phyloP scores from a whole-genome alignment of 2,113 vertebrate genomes.

The Apaloderma vittatum region DNA sequence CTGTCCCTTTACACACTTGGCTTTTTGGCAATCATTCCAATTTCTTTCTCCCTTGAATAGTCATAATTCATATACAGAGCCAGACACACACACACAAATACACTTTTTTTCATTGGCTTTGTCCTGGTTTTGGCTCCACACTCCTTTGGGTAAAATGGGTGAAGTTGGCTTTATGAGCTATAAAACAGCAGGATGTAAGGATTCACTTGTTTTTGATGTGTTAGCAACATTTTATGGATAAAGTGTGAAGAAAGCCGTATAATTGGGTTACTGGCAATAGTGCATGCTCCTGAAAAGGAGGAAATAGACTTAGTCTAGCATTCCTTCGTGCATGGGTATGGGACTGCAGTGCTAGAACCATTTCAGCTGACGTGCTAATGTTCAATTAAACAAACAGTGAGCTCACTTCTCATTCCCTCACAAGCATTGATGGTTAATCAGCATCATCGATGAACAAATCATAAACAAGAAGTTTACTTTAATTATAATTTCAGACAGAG shows the following conservation, averaged over 20 bases:
- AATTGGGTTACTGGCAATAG: slow-evolving; percentile 51
- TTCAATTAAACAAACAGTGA: neutral
- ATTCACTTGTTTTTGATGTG: slow-evolving; percentile 60
- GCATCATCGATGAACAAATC: neutral
- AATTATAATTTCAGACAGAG: neutral
- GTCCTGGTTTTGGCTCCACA: neutral
- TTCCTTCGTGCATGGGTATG: neutral
- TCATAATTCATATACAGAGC: slow-evolving; percentile 68
- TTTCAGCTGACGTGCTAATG: neutral
- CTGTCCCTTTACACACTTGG: slow-evolving; percentile 67
- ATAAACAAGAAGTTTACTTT: neutral
- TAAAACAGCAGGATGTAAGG: slow-evolving; percentile 44
- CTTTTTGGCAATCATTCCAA: slow-evolving; percentile 45
- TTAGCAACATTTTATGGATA: slow-evolving; percentile 55
- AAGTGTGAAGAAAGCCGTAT: slow-evolving; percentile 22
- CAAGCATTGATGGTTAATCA: neutral
- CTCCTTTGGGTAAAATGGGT: slow-evolving; percentile 19
- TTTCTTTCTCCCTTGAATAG: slow-evolving; percentile 31
- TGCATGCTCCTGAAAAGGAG: neutral
- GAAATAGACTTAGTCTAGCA: slow-evolving; percentile 9
- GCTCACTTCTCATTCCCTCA: neutral
- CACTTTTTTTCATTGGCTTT: neutral
- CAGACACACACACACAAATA: neutral
- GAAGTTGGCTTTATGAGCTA: slow-evolving; percentile 37
- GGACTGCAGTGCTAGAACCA: neutral